Base-by-base conservation (phyloP, 2,888 invertebrate species). In the Drosophila emarginata region DNA sequence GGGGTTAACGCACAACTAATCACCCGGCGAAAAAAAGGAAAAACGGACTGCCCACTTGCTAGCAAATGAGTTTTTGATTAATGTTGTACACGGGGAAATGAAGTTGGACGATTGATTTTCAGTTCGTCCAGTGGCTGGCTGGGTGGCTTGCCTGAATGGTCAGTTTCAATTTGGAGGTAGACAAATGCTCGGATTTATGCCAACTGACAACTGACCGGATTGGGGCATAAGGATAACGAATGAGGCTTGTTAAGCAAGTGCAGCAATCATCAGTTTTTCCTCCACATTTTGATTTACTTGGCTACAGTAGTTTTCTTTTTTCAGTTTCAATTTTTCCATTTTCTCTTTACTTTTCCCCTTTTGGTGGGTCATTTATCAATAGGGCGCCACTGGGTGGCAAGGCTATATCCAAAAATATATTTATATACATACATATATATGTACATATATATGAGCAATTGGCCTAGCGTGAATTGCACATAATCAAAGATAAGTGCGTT, bases 51-150 rank as follows among this genome's bases (percentile, higher is more conserved):
- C 53, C 39, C 58, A 66, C 66, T 73, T 21, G 67, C 73, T 61
- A 58, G 65, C 58, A 87, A 87, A 87, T 87, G 88, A 73, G 79
- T 77, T 87, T 89, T 87, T 87, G 89, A 87, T 87, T 87, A 87
- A 89, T 80, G 86, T 73, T 71, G 72, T 56, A 58, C 63, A 61
- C 61, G 58, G 28, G 15, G 39, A 18, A 21, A 4, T 14, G 21
- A 21, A 54, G 52, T 21, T 53, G 32, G 18, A 45, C 80, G 68
- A 80, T 86, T 80, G 80, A 80, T 80, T 80, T 83, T 75, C 61
- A 61, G 62, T 59, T 63, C 68, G 62, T 59, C 64, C 68, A 50
- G 62, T 28, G 59, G 51, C 12, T 63, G 62, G 45, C 50, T 64
- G 45, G 56, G 23, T 11, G 12, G 26, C 26, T 0, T n/a, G 60